Conservation (phyloP, 2,888 invertebrate species). For the Bembecia ichneumoniformis region DNA sequence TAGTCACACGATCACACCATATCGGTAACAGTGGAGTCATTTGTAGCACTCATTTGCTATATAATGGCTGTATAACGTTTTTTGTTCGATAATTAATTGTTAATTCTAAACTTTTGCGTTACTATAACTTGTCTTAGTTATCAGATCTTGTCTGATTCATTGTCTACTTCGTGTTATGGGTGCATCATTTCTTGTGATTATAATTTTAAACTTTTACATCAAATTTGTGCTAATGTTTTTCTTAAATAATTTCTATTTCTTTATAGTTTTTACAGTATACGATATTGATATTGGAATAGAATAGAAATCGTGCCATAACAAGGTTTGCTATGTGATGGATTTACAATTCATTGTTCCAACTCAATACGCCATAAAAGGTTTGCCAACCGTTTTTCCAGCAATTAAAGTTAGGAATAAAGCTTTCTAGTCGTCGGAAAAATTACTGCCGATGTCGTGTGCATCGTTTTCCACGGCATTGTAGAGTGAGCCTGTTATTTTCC, state of each 20-base stretch:
- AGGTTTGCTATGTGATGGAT: constrained; percentile 5
- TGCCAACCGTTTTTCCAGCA: constrained; percentile 29
- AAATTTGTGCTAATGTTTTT: not conserved
- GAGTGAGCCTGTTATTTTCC: constrained; percentile 67
- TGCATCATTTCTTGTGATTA: not conserved
- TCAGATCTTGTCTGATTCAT: constrained; percentile 15
- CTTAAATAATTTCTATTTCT: too few relatives aligned
- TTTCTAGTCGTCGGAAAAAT: constrained; percentile 59
- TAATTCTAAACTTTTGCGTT: constrained; percentile 21
- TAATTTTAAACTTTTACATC: not conserved
- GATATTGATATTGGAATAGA: not conserved
- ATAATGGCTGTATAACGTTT: constrained; percentile 29
- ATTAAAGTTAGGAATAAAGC: constrained; percentile 39
- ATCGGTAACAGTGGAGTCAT: constrained; percentile 48
- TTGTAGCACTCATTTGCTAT: constrained; percentile 28
- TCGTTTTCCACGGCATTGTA: constrained; percentile 64
- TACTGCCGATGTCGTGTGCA: constrained; percentile 27
- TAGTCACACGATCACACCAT: constrained; percentile 28
- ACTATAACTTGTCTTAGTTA: constrained; percentile 16
- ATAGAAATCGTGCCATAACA: not conserved
- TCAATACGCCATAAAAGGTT: constrained; percentile 25
- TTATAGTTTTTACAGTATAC: too few relatives aligned
- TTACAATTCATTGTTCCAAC: constrained; percentile 20
- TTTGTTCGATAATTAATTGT: constrained; percentile 43
- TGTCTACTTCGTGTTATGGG: not conserved